A percentile compares a stretch with the other conserved stretches of the same genome.
These are phyloP conservation scores for Pseudococcus jackbeardsleyi DNA, from an alignment of 2,888 invertebrate genomes.

Conservation along the genomic window DNA sequence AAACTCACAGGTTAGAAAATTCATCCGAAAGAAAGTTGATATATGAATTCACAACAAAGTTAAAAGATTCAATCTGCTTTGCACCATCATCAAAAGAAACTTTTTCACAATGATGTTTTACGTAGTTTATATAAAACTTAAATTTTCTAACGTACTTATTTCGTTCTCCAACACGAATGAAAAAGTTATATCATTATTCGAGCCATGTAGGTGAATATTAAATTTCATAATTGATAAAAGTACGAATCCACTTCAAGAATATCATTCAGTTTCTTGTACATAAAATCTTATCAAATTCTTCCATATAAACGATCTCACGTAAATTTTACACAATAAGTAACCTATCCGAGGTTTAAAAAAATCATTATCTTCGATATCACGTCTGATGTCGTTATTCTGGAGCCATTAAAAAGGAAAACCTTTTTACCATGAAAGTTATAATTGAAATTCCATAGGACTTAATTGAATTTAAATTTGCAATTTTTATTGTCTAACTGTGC, in stretches of 20 bases:
- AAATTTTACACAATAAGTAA: background rate
- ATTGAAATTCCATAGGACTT: conserved; percentile 35
- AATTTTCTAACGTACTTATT: conserved; percentile 36
- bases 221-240: background rate
- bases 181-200: conserved; percentile 1
- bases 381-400: background rate
- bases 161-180: background rate
- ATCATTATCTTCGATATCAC: conserved; percentile 26
- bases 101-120: conserved; percentile 37
- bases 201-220: background rate
- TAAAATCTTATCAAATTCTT: background rate
- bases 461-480: conserved; percentile 52
- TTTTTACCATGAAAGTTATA: conserved; percentile 27
- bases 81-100: conserved; percentile 44
- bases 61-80: conserved; percentile 33
- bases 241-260: background rate
- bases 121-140: conserved; percentile 26
- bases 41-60: conserved; percentile 30
- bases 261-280: background rate
- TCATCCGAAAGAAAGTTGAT: conserved; percentile 29
- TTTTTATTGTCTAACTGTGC: background rate
- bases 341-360: background rate
- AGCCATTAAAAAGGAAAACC: conserved; percentile 45
- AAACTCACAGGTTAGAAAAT: conserved; percentile 37
- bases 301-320: conserved; percentile 62